Percentiles rank a stretch among this genome's conserved stretches.
phyloP scores from a whole-genome alignment of 2,797 vertebrate species.

The Zenarchopterus dispar region DNA sequence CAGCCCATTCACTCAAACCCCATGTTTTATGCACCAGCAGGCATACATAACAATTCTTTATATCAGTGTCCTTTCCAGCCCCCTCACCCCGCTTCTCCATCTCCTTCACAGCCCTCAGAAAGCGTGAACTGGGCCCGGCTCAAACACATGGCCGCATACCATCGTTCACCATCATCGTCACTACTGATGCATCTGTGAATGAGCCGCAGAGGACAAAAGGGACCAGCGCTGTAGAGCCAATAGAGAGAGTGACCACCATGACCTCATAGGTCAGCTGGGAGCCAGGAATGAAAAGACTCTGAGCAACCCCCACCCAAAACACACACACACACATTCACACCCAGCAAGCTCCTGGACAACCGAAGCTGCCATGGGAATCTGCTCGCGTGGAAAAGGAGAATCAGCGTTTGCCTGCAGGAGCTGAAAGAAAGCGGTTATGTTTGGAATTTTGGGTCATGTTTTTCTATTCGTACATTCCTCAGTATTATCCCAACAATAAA shows the following conservation, averaged over 20 bases:
- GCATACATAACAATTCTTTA: conserved; percentile 56
- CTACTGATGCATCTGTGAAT: conserved; percentile 61
- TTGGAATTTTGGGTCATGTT: conserved; percentile 78
- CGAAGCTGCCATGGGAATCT: conserved; percentile 72
- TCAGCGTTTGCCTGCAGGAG: conserved; percentile 58
- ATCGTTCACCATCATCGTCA: conserved; percentile 57
- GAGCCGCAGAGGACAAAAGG: conserved; percentile 71
- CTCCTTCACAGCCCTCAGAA: conserved; percentile 21
- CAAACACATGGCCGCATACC: conserved; percentile 63
- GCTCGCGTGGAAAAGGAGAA: conserved; percentile 62
- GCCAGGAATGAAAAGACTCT: conserved; percentile 75
- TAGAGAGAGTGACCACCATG: conserved; percentile 67
- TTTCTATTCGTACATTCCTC: conserved; percentile 77
- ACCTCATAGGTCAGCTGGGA: conserved; percentile 78
- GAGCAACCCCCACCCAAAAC: conserved; percentile 46
- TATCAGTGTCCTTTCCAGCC: conserved; percentile 32
- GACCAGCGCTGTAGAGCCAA: conserved; percentile 39
- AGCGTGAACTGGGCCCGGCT: conserved; percentile 30
- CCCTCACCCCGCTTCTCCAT: background rate
- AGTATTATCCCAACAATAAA: conserved; percentile 62
- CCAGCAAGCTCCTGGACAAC: conserved; percentile 47
- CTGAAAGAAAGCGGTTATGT: conserved; percentile 70
- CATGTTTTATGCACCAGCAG: conserved; percentile 37
- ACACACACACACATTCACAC: conserved; percentile 33
- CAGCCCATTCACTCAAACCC: conserved; percentile 33